Base-by-base conservation (phyloP, 2,113 vertebrate species). In the Arenaria interpres region DNA sequence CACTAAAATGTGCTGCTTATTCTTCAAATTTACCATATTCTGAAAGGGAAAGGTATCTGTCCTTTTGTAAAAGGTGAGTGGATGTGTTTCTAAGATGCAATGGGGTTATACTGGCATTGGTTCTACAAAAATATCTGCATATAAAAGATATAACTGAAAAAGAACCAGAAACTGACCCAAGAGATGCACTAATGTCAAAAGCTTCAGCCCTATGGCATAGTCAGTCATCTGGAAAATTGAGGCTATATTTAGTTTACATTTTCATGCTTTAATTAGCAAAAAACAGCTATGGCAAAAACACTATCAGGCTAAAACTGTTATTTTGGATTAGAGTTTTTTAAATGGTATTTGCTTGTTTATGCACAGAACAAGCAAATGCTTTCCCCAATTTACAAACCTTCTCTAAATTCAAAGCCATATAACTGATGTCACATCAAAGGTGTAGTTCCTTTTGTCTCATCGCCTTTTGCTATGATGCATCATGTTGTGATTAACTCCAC, bases 251-350 rank as follows among this genome's bases (percentile, higher is more conserved):
- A 97, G 91, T 89, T 84, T 48, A 78, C 12, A 89, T 86, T 89
- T 95, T 84, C 85, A 93, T 96, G 94, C 56, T 75, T 94, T 93
- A 93, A 93, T 96, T 97, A 97, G 88, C 54, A 95, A 94, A 96
- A 95, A 89, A 64, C 72, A 90, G 35, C 60, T 86, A 71, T 12
- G 32, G 24, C 53, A 92, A 73, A 89, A 94, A 93, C 27, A 78
- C 72, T 71, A 69, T 12, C 50, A 84, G 51, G 45, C 30, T 89
- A 96, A 93, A 97, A 84, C 32, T 85, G 24, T 89, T 91, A 89
- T 80, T 94, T 89, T 45, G 81, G 35, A 94, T 66, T 66, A 94
- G 50, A 86, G n/a, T 10, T 89, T 95, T 90, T 72, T 8, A 78
- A 84, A 90, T 21, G 51, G 6, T 78, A 88, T 93, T 94, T 94